phyloP scores from a whole-genome alignment of 2,797 vertebrate genomes.

The Chloroceryle inda region DNA sequence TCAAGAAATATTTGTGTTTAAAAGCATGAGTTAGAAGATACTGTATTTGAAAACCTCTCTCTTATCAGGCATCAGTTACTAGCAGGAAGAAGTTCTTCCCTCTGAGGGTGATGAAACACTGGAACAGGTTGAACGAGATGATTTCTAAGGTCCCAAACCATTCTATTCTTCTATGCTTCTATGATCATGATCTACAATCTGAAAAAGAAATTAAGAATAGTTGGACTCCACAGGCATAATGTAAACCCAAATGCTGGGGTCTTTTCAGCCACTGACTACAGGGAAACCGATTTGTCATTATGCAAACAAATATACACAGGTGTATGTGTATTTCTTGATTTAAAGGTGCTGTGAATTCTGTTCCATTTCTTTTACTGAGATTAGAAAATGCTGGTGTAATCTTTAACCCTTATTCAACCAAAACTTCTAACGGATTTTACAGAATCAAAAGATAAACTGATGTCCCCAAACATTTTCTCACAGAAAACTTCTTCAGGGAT shows the following conservation, averaged over 20 bases:
- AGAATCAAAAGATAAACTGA: neutral
- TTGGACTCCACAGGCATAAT: neutral
- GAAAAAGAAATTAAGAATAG: neutral
- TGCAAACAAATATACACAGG: neutral
- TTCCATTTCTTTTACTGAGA: neutral
- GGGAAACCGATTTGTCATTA: neutral
- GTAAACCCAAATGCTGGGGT: neutral
- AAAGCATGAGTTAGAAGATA: neutral
- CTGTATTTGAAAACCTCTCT: neutral
- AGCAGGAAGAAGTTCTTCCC: too few relatives aligned
- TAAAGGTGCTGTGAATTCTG: neutral
- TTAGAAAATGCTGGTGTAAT: neutral
- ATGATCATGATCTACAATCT: neutral
- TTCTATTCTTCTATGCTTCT: too few relatives aligned
- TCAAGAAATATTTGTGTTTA: neutral
- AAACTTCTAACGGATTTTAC: neutral
- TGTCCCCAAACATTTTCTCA: neutral
- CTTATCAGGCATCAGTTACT: neutral
- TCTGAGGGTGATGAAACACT: too few relatives aligned
- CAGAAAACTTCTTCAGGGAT: neutral
- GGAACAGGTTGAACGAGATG: too few relatives aligned
- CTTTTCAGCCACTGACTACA: neutral
- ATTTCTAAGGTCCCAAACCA: too few relatives aligned
- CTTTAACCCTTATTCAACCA: neutral
- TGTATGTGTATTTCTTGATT: neutral